phyloP scores from a whole-genome alignment of 1,140 invertebrate genomes.

The Macrotrachela quadricornifera region DNA sequence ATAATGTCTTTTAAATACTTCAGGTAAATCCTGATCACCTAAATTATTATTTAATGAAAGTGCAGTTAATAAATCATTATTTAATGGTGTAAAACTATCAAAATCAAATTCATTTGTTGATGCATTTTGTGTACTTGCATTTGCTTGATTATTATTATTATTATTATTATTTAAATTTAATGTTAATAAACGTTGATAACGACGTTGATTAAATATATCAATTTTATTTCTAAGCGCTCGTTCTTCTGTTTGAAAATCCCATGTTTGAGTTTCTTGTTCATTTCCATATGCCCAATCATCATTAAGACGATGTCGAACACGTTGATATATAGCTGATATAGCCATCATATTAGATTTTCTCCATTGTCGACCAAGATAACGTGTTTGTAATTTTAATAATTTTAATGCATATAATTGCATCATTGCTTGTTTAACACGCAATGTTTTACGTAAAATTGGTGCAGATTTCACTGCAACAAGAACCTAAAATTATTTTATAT shows the following conservation, averaged over 20 bases:
- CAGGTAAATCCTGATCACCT: background rate
- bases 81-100: background rate
- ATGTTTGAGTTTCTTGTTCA: slow-evolving; percentile 20
- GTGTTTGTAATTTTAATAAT: slow-evolving; percentile 95
- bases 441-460: slow-evolving; percentile 79
- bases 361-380: slow-evolving; percentile 95
- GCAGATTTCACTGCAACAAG: slow-evolving; percentile 97
- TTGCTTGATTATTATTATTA: background rate
- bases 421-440: slow-evolving; percentile 73
- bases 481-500: slow-evolving; percentile 45
- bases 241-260: slow-evolving; percentile 9
- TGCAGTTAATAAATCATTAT: background rate
- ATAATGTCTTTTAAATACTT: slow-evolving; percentile 2
- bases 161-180: background rate
- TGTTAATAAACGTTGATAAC: slow-evolving; percentile 14
- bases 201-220: background rate
- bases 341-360: slow-evolving; percentile 98
- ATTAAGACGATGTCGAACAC: slow-evolving; percentile 61
- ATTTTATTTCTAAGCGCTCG: slow-evolving; percentile 2
- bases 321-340: slow-evolving; percentile 93
- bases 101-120: background rate
- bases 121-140: background rate
- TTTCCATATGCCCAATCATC: slow-evolving; percentile 99
- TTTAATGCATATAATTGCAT: slow-evolving; percentile 95
- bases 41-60: background rate